Evolutionary conservation across 2,888 invertebrate species (phyloP), one percentile per base, ranked within the genome.

Genomic region (Pristionchus entomophagus): DNA sequence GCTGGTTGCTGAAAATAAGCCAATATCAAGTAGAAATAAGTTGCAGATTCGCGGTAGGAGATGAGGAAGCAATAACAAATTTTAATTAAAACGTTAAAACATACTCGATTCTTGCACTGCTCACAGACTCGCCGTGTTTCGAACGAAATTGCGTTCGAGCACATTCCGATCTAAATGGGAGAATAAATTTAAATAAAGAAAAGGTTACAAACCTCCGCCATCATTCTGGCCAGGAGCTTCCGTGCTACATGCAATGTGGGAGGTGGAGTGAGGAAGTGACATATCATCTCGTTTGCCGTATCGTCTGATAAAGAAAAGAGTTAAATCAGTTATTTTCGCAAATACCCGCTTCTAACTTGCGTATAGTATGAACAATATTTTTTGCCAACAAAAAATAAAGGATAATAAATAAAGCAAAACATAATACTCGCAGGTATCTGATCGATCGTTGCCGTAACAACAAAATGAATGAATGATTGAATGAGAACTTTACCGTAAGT

Each of bases 101-200:
- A 14, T 45, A 45, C 73, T 26, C 73, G n/a, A 41, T 73, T 73
- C 38, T 73, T 73, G 45, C 73, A 73, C 6, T 45, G n/a, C 12
- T 73, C 73, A 22, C 73, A 73, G 12, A 73, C 45, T 41, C 45
- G 73, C 45, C 73, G 41, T 12, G 73, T 41, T 12, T 73, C 73
- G 19, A 73, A 73, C 10, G 73, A 14, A 6, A 73, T 45, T 41
- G 73, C 38, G 41, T 73, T 73, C n/a, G 22, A n/a, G 38, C 73
- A 73, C 73, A 73, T 14, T 6, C 73, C 73, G 41, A 41, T 45
- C 14, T 45, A 45, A 14, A 45, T 6, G 14, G 45, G 45, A 45
- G 8, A 45, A 6, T 14, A 45, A 45, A 45, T 59, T 26, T 10
- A 6, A n/a, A 59, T 2, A n/a, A 22, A 26, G 26, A 59, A 26